Evolutionary conservation across 2,888 invertebrate species (phyloP).

Genomic region (Agrochola circellaris): DNA sequence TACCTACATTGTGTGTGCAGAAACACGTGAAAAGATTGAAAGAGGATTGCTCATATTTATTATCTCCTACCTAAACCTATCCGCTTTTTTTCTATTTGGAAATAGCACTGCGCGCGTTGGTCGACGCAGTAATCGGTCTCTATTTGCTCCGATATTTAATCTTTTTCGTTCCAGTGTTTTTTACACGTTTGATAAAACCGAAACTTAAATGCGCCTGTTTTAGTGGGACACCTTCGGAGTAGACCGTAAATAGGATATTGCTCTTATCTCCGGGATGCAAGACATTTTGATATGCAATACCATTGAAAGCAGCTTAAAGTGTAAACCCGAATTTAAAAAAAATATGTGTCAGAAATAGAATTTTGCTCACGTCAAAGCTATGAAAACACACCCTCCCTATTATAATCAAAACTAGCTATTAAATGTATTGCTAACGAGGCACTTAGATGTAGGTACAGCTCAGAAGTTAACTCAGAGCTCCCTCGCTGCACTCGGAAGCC

Average conservation of each 20-base stretch:
- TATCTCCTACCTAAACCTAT: neutral
- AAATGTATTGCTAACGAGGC: neutral
- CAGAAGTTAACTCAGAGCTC: neutral
- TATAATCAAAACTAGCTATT: neutral
- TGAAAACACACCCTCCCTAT: no score
- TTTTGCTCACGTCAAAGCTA: neutral
- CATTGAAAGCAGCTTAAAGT: constrained; percentile 14
- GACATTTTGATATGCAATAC: constrained; percentile 17
- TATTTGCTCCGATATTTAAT: constrained; percentile 23
- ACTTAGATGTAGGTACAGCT: neutral
- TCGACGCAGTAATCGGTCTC: constrained; percentile 11
- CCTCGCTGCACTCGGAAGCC: no score
- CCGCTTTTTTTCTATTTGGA: constrained; percentile 3
- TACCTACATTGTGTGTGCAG: neutral
- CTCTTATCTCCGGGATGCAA: constrained; percentile 9
- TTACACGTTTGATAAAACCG: neutral
- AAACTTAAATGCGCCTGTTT: neutral
- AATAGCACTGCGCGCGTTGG: neutral
- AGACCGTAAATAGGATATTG: neutral
- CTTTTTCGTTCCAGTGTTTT: constrained; percentile 1
- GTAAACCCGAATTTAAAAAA: constrained; percentile 1
- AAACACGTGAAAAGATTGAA: constrained; percentile 6
- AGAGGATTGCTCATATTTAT: constrained; percentile 14
- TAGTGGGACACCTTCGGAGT: neutral
- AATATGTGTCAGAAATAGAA: neutral